Percentiles rank a stretch among this genome's conserved stretches.
phyloP scores from a whole-genome alignment of 2,113 vertebrate genomes.

The Campylorhamphus procurvoides region DNA sequence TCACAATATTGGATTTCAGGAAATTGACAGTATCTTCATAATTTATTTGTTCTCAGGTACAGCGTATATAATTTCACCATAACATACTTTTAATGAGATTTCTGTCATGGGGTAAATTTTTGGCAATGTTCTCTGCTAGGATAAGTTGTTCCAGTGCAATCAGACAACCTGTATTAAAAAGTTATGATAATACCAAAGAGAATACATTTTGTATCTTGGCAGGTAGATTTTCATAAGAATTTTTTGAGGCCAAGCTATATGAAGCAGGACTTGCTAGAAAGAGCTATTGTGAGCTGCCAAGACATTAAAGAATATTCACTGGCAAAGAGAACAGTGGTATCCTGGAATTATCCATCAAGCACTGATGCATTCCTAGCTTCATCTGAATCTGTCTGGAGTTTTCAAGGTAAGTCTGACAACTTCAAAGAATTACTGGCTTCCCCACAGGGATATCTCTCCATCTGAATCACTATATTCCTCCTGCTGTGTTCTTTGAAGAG shows the following conservation, averaged over 20 bases:
- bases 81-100: not conserved
- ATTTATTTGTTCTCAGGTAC: not conserved
- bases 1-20: not conserved
- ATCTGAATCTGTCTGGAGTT: not conserved
- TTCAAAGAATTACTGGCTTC: conserved; percentile 15
- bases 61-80: not conserved
- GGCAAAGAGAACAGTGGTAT: not conserved
- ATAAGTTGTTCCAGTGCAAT: not conserved
- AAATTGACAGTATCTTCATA: not conserved
- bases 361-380: not conserved
- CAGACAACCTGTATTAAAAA: not conserved
- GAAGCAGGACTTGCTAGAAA: conserved; percentile 1
- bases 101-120: not conserved
- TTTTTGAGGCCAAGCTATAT: not conserved
- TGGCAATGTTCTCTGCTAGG: not conserved
- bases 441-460: not conserved
- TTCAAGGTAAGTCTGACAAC: not conserved
- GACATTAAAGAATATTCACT: not conserved
- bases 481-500: not conserved
- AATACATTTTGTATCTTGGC: not conserved
- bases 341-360: conserved; percentile 26
- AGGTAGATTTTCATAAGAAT: not conserved
- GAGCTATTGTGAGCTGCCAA: not conserved
- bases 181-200: not conserved
- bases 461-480: not conserved